Percentiles rank a stretch among this genome's conserved stretches.
Conservation (phyloP, 2,113 vertebrate genomes). For the Ellobius talpinus region DNA sequence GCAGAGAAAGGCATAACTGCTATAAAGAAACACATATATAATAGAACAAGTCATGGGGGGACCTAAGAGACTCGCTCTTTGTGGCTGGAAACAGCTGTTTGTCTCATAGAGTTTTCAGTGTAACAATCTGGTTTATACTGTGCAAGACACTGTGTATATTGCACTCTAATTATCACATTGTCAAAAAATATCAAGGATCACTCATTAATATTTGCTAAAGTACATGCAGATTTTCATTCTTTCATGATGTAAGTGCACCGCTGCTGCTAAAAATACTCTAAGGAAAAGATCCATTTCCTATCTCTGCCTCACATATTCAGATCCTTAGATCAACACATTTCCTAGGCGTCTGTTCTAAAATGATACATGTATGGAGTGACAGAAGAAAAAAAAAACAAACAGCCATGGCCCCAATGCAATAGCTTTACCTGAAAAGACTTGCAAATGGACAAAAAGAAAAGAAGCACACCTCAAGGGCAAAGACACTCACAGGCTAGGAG, state of each 20-base stretch:
- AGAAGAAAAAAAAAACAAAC: too few relatives aligned
- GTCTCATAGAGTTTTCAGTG: not conserved
- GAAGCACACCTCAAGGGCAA: not conserved
- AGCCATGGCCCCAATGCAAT: not conserved
- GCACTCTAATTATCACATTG: not conserved
- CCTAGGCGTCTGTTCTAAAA: not conserved
- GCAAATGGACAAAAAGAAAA: not conserved
- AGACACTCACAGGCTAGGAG: not conserved
- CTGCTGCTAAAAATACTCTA: too few relatives aligned
- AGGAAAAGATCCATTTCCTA: not conserved
- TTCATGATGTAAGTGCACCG: too few relatives aligned
- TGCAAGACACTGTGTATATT: not conserved
- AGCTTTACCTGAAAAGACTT: not conserved
- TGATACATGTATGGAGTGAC: not conserved
- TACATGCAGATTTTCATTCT: not conserved
- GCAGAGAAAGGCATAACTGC: not conserved
- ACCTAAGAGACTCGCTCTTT: not conserved
- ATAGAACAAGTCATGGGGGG: not conserved
- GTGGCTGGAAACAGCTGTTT: not conserved
- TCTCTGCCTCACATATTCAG: not conserved
- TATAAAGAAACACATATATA: not conserved
- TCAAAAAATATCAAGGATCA: not conserved
- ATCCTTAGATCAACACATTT: not conserved
- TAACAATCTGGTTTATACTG: not conserved
- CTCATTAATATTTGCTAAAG: not conserved